Percentiles rank a stretch among this genome's conserved stretches.
These are phyloP conservation scores for Coenonympha arcania DNA, from an alignment of 2,888 invertebrate genomes.

Conservation along the genomic window DNA sequence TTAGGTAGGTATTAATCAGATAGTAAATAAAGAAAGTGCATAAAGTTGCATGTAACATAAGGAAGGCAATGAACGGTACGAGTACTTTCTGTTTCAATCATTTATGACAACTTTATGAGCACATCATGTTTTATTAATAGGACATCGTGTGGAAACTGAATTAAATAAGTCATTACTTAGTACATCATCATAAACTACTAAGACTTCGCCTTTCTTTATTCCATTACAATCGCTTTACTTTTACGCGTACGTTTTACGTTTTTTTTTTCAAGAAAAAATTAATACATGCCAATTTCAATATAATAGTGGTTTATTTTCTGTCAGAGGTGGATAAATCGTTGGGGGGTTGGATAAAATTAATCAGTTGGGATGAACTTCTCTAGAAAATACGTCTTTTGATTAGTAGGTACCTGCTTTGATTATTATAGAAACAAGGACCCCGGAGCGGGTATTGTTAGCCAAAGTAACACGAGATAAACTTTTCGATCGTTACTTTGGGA, in stretches of 20 bases:
- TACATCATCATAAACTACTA: neutral
- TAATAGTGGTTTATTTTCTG: no score
- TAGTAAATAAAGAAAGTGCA: neutral
- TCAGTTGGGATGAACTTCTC: no score
- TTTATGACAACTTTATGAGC: neutral
- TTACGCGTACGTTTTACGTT: no score
- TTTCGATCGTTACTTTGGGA: neutral
- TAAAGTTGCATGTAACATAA: neutral
- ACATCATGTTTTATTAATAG: constrained; percentile 13
- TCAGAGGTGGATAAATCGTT: no score
- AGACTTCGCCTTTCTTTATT: neutral
- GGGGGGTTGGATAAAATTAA: no score
- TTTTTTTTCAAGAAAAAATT: no score
- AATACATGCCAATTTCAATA: no score
- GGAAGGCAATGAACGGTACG: neutral
- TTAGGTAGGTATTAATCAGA: neutral
- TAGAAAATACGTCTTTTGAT: no score
- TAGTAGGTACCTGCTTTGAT: no score
- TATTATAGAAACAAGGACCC: no score
- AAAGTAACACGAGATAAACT: neutral
- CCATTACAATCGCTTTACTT: neutral
- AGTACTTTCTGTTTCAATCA: constrained; percentile 2
- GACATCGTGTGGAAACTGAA: constrained; percentile 3
- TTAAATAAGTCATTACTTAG: constrained; percentile 1
- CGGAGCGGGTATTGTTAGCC: neutral